These are phyloP conservation scores for Eilema caniola DNA, from an alignment of 2,888 invertebrate genomes.

Conservation along the genomic window DNA sequence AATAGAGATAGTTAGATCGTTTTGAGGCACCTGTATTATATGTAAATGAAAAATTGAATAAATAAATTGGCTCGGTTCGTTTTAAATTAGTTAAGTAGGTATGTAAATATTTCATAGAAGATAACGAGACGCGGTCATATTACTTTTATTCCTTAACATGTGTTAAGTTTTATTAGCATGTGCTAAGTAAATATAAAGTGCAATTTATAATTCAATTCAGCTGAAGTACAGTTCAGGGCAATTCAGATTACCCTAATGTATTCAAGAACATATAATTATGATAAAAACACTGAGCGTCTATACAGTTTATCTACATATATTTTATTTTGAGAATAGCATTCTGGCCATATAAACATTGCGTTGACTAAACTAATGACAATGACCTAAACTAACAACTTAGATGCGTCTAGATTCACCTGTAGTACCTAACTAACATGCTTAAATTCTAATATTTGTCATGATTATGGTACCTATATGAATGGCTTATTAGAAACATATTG, in stretches of 20 bases:
- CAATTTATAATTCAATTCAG: slow-evolving; percentile 34
- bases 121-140: slow-evolving; percentile 23
- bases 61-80: slow-evolving; percentile 51
- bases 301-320: slow-evolving; percentile 27
- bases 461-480: slow-evolving; percentile 7
- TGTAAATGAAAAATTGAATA: slow-evolving; percentile 51
- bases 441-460: slow-evolving; percentile 19
- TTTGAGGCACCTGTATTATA: slow-evolving; percentile 9
- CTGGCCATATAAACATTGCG: slow-evolving; percentile 17
- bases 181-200: slow-evolving; percentile 28
- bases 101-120: slow-evolving; percentile 22
- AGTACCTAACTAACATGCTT: slow-evolving; percentile 20
- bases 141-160: slow-evolving; percentile 17
- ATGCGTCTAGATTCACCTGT: slow-evolving; percentile 19
- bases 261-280: slow-evolving; percentile 12
- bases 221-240: slow-evolving; percentile 21
- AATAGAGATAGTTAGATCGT: not conserved
- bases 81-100: slow-evolving; percentile 25
- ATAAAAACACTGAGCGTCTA: slow-evolving; percentile 33
- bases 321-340: slow-evolving; percentile 32
- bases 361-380: slow-evolving; percentile 24
- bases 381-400: slow-evolving; percentile 30
- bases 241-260: slow-evolving; percentile 26
- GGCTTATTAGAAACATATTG: slow-evolving; percentile 7
- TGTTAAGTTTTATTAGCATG: slow-evolving; percentile 24